A percentile compares a stretch with the other conserved stretches of the same genome.
These are phyloP conservation scores for Leptatherina wallacei DNA, from an alignment of 2,797 vertebrate species.

Conservation along the genomic window DNA sequence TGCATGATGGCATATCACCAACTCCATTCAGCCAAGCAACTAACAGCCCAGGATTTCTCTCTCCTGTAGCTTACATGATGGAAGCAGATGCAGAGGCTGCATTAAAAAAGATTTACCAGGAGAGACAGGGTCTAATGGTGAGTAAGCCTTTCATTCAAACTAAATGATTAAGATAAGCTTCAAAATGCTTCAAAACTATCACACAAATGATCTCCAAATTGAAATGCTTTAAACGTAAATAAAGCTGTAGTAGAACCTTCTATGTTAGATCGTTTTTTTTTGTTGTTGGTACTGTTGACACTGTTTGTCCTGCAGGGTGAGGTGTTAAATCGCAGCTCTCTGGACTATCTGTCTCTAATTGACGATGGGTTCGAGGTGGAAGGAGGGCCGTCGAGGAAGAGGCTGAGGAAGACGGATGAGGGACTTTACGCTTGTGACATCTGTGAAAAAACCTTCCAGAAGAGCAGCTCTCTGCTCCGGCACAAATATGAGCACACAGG, in stretches of 20 bases:
- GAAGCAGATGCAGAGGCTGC: slow-evolving; percentile 76
- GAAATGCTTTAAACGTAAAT: background rate
- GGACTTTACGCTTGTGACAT: slow-evolving; percentile 88
- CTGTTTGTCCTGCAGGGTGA: slow-evolving; percentile 68
- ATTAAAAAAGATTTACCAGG: slow-evolving; percentile 80
- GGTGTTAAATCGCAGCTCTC: slow-evolving; percentile 64
- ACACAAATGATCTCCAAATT: background rate
- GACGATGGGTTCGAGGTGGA: slow-evolving; percentile 81
- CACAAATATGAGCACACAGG: slow-evolving; percentile 91
- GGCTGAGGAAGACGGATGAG: slow-evolving; percentile 85
- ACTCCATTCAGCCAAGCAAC: slow-evolving; percentile 67
- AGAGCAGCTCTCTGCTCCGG: slow-evolving; percentile 88
- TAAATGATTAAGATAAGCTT: background rate
- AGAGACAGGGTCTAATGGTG: slow-evolving; percentile 81
- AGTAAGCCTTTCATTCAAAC: slow-evolving; percentile 26
- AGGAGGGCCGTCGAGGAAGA: slow-evolving; percentile 75
- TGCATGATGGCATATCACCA: slow-evolving; percentile 69
- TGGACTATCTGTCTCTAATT: slow-evolving; percentile 80
- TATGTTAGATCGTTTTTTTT: background rate
- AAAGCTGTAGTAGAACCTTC: background rate
- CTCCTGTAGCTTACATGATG: slow-evolving; percentile 80
- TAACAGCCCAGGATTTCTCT: slow-evolving; percentile 73
- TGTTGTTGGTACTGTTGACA: background rate
- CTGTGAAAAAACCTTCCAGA: slow-evolving; percentile 89
- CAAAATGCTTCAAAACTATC: background rate